A percentile compares a stretch with the other conserved stretches of the same genome.
These are phyloP conservation scores for Artibeus jamaicensis DNA, from an alignment of 2,797 vertebrate species.

Conservation along the genomic window DNA sequence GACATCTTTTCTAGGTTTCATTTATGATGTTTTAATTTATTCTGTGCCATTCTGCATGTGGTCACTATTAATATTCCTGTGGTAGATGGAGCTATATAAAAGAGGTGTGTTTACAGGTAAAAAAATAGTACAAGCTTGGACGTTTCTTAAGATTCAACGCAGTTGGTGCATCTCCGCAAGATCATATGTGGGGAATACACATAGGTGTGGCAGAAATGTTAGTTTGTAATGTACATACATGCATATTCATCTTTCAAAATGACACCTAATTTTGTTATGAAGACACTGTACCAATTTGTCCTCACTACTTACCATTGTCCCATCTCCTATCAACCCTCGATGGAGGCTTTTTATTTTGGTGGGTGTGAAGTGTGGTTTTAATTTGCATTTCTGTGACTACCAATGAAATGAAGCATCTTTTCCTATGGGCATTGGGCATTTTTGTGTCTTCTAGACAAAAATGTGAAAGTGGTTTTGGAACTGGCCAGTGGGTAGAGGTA, in stretches of 20 bases:
- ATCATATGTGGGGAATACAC: neutral
- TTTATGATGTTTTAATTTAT: neutral
- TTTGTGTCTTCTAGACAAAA: neutral
- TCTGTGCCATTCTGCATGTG: neutral
- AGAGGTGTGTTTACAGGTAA: neutral
- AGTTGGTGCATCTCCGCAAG: neutral
- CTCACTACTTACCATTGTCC: neutral
- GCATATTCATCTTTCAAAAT: neutral
- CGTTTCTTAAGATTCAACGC: neutral
- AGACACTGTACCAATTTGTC: neutral
- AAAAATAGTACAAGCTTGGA: neutral
- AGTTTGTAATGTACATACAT: neutral
- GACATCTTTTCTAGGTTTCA: neutral
- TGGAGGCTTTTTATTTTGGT: neutral
- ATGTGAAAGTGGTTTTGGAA: neutral
- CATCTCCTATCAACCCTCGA: neutral
- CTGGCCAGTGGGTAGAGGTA: neutral
- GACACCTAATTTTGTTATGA: neutral
- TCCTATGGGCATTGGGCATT: neutral
- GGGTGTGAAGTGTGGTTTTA: neutral
- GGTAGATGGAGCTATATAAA: neutral
- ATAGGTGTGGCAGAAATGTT: neutral
- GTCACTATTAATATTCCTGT: neutral
- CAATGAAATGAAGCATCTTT: neutral
- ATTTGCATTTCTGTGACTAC: neutral